Base-by-base conservation (phyloP, 2,113 vertebrate genomes). In the Lepisosteus oculatus region DNA sequence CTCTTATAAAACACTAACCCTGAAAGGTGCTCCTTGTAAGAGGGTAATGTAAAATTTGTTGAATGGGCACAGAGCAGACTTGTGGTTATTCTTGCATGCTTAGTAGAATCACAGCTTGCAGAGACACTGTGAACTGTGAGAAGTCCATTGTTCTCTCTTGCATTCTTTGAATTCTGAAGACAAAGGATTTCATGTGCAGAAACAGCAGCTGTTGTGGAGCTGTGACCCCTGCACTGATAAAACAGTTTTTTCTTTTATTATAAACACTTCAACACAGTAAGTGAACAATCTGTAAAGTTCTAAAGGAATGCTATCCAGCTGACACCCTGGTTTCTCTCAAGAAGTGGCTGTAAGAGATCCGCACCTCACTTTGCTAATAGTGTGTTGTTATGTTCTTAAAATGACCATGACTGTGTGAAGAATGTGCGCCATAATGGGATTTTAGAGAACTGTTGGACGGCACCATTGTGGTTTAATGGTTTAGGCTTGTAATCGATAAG, bases 161-260 rank as follows among this genome's bases (percentile, higher is more conserved):
- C 9, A 59, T 59, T 59, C 57, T 59, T 59, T 59, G 57, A 59
- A 59, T 59, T 59, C 57, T 15, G n/a, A 59, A n/a, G n/a, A n/a
- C 57, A 59, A 55, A 55, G n/a, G 57, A 13, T n/a, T 13, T 59
- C 57, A 6, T 13, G 57, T 13, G 14, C 57, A 59, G n/a, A 15
- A 59, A 4, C 14, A n/a, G 57, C 5, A 59, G 57, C 57, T n/a
- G 57, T 13, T 59, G 57, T 13, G 11, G 57, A 59, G 57, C 57
- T 59, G 57, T 59, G 12, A 59, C 11, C 57, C 11, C 13, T 59
- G 57, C 57, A 59, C 13, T 59, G 57, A 59, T 14, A n/a, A 59
- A 59, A 59, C 57, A 13, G 57, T 59, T 5, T 4, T 59, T 59
- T 59, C 57, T 59, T 13, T n/a, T 59, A 5, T 59, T 15, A n/a